Evolutionary conservation across 2,888 invertebrate species (phyloP).

Genomic region (Cheilosia pagana): DNA sequence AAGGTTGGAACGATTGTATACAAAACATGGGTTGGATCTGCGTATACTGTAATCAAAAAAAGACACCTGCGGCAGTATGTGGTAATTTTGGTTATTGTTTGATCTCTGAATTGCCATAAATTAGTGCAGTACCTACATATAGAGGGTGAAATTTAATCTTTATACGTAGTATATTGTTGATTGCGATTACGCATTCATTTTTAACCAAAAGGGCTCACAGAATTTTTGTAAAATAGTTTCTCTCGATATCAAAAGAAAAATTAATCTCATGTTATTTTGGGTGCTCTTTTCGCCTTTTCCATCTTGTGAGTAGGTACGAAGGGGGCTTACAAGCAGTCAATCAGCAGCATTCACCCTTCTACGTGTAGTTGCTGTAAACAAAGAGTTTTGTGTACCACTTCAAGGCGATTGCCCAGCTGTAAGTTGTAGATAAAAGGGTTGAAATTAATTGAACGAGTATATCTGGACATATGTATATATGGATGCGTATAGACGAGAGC

Average conservation of each 20-base stretch:
- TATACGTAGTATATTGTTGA: not conserved
- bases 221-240: conserved; percentile 6
- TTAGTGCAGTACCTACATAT: conserved; percentile 25
- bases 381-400: conserved; percentile 47
- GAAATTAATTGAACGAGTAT: conserved; percentile 54
- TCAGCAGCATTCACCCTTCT: conserved; percentile 54
- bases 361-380: conserved; percentile 38
- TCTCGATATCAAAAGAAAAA: conserved; percentile 36
- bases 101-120: conserved; percentile 49
- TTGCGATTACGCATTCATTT: conserved; percentile 1
- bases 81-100: conserved; percentile 66
- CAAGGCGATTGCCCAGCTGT: conserved; percentile 55
- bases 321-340: conserved; percentile 58
- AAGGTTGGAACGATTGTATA: not conserved
- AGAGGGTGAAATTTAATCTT: conserved; percentile 26
- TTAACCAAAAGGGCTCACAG: conserved; percentile 14
- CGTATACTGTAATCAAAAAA: conserved; percentile 31
- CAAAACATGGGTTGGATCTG: not conserved
- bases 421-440: conserved; percentile 67
- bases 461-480: not conserved
- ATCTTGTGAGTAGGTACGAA: not conserved
- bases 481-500: not conserved
- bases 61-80: conserved; percentile 53
- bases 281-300: not conserved
- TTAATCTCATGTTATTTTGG: conserved; percentile 26